Conservation (phyloP, 2,888 invertebrate genomes). For the Sussaba pulchella region DNA sequence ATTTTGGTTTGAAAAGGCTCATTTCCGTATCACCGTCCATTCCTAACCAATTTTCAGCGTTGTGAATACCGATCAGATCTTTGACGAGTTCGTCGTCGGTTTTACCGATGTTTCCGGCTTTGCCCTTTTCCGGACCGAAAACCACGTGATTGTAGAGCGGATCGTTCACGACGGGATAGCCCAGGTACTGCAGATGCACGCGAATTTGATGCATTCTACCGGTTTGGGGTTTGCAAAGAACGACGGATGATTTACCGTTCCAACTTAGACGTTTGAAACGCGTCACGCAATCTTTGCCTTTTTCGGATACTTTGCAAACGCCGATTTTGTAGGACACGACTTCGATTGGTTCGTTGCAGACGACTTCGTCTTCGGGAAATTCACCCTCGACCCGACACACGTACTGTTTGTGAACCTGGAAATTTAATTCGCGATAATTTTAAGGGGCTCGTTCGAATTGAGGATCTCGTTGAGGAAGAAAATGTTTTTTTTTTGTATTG, state of each 20-base stretch:
- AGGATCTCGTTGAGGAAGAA: too few species aligned
- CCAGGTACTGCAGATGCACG: slow-evolving; percentile 98
- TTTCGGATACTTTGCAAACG: slow-evolving; percentile 96
- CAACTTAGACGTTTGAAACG: slow-evolving; percentile 95
- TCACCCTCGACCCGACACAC: slow-evolving; percentile 97
- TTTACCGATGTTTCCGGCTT: slow-evolving; percentile 95
- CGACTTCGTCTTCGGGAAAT: slow-evolving; percentile 95
- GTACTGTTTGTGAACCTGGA: slow-evolving; percentile 95
- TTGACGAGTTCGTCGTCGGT: slow-evolving; percentile 94
- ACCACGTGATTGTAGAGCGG: slow-evolving; percentile 98
- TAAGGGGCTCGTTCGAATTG: too few species aligned
- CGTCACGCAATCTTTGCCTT: slow-evolving; percentile 97
- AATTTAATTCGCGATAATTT: slow-evolving; percentile 24
- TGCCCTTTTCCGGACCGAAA: slow-evolving; percentile 97
- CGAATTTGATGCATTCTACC: slow-evolving; percentile 99
- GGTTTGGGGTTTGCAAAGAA: slow-evolving; percentile 96
- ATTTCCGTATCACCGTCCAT: slow-evolving; percentile 95
- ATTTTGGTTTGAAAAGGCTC: slow-evolving; percentile 91
- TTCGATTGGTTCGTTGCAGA: slow-evolving; percentile 96
- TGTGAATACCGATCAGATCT: slow-evolving; percentile 96
- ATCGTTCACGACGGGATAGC: slow-evolving; percentile 98
- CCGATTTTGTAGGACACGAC: slow-evolving; percentile 98
- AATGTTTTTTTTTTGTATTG: too few species aligned
- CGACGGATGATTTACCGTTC: slow-evolving; percentile 96
- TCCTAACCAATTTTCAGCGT: slow-evolving; percentile 97